Conservation (phyloP, 1,140 invertebrate genomes). For the Daktulosphaira vitifoliae region DNA sequence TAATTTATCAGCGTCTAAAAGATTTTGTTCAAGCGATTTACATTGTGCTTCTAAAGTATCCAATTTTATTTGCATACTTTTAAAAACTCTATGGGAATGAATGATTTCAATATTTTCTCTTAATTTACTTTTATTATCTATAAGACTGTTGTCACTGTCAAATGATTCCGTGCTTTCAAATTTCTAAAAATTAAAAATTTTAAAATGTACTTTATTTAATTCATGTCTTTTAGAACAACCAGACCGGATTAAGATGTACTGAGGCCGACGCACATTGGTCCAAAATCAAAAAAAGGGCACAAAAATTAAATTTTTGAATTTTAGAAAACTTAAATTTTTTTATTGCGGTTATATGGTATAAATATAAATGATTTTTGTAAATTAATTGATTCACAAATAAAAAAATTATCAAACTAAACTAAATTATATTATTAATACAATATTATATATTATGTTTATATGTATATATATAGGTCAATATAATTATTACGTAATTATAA, state of each 20-base stretch:
- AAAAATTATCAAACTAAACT: too few species aligned
- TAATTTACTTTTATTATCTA: slow-evolving; percentile 30
- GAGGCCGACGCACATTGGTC: too few species aligned
- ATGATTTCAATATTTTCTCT: slow-evolving; percentile 27
- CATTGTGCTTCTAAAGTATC: slow-evolving; percentile 24
- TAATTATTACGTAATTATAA: background rate
- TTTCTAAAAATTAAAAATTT: slow-evolving; percentile 9
- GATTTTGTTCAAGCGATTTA: slow-evolving; percentile 7
- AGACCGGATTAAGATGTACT: too few species aligned
- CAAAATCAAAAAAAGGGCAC: too few species aligned
- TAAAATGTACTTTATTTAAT: too few species aligned
- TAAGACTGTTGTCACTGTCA: slow-evolving; percentile 16
- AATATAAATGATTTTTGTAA: too few species aligned
- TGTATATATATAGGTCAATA: background rate
- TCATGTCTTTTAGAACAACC: too few species aligned
- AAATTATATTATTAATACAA: background rate
- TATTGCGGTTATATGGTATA: too few species aligned
- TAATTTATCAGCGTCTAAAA: slow-evolving; percentile 7
- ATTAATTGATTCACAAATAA: too few species aligned
- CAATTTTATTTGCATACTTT: slow-evolving; percentile 23
- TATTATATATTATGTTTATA: background rate
- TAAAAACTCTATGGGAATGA: slow-evolving; percentile 22
- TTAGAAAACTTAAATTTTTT: too few species aligned
- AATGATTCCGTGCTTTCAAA: slow-evolving; percentile 28
- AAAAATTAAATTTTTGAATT: too few species aligned